Evolutionary conservation across 37 sponge, comb jelly and placozoan genomes (phyloP).

Genomic region (Cladorhizidae sp.): DNA sequence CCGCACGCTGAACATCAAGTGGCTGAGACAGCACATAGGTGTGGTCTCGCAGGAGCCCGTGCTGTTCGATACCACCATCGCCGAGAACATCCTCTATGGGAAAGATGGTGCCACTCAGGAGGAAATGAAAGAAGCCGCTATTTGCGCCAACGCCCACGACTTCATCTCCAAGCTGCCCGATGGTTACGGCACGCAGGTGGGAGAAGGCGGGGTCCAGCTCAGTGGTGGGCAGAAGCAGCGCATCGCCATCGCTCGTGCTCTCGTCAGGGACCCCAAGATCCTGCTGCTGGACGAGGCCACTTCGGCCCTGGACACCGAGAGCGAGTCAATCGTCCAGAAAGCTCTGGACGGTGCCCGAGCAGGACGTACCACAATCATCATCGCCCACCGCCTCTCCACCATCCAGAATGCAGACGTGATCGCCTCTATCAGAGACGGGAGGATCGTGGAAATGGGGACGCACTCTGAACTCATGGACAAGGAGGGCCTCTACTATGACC

Average conservation of each 20-base stretch:
- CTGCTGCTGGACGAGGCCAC: conserved; percentile 94
- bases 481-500: conserved; percentile 86
- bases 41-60: conserved; percentile 94
- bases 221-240: conserved; percentile 94
- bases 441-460: conserved; percentile 73
- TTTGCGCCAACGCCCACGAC: conserved; percentile 79
- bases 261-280: conserved; percentile 85
- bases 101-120: conserved; percentile 66
- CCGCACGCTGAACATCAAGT: conserved; percentile 69
- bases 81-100: conserved; percentile 87
- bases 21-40: conserved; percentile 90
- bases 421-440: conserved; percentile 58
- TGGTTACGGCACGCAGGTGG: conserved; percentile 86
- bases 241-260: conserved; percentile 90
- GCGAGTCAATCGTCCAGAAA: conserved; percentile 83
- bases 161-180: conserved; percentile 84
- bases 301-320: conserved; percentile 93
- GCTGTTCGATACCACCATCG: conserved; percentile 87
- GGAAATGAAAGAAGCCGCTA: conserved; percentile 80
- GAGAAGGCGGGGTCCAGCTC: conserved; percentile 86
- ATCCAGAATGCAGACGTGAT: conserved; percentile 83
- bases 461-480: conserved; percentile 75
- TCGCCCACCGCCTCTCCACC: conserved; percentile 90
- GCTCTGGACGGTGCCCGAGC: conserved; percentile 83
- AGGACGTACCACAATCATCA: conserved; percentile 89